These are phyloP conservation scores for Pluvianellus socialis DNA, from an alignment of 2,113 vertebrate genomes.

Conservation along the genomic window DNA sequence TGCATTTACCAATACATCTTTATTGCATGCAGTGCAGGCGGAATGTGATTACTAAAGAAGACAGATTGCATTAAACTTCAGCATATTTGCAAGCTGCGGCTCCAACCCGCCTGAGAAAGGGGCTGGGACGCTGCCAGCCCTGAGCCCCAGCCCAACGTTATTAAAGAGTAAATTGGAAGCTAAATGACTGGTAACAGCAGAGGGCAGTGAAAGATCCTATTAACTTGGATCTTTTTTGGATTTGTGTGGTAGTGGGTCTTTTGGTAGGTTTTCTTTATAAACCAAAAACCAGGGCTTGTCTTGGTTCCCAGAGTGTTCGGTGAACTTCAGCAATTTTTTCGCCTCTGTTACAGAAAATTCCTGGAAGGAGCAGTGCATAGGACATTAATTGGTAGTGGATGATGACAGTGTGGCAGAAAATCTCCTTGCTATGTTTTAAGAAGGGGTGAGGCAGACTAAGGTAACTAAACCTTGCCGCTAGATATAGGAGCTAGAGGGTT, in stretches of 20 bases:
- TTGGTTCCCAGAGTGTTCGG: background rate
- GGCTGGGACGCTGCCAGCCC: constrained; percentile 60
- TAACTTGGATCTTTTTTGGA: background rate
- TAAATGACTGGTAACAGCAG: constrained; percentile 45
- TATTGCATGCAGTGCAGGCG: constrained; percentile 42
- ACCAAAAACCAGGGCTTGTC: background rate
- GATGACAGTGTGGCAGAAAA: background rate
- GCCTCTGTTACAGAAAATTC: background rate
- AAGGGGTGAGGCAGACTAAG: background rate
- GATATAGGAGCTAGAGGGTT: background rate
- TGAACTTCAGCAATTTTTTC: background rate
- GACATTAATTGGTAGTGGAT: background rate
- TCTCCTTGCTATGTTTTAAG: background rate
- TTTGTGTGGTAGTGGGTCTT: background rate
- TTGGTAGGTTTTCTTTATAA: background rate
- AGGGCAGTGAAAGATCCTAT: constrained; percentile 45
- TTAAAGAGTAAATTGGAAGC: constrained; percentile 35
- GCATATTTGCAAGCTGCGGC: constrained; percentile 54
- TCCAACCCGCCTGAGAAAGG: constrained; percentile 36
- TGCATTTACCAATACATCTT: constrained; percentile 66
- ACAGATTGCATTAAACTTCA: constrained; percentile 70
- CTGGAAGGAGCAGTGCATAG: background rate
- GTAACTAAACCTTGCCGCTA: background rate
- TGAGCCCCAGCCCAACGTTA: background rate
- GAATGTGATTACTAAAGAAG: constrained; percentile 68